Percentiles rank a stretch among this genome's conserved stretches.
Conservation (phyloP, 2,113 vertebrate species). For the Okapia johnstoni region DNA sequence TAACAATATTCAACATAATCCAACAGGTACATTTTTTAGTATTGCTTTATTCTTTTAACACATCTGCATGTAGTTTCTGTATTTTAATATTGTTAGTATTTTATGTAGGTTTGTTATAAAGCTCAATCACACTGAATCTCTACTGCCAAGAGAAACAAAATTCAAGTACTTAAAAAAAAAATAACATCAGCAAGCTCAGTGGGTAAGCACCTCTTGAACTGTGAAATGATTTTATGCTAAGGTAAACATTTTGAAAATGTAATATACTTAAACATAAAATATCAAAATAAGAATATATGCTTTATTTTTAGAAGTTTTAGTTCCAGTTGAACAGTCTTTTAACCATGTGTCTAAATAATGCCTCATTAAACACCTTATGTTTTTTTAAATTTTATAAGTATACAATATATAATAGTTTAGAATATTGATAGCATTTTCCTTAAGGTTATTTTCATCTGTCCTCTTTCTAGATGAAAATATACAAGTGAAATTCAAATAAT, state of each 20-base stretch:
- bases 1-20: background rate
- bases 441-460: background rate
- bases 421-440: background rate
- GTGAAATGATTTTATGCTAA: background rate
- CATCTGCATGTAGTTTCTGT: background rate
- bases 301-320: background rate
- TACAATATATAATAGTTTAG: background rate
- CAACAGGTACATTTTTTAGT: background rate
- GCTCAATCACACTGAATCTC: background rate
- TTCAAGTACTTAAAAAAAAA: background rate
- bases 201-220: background rate
- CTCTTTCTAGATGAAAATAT: slow-evolving; percentile 15
- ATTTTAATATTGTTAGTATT: background rate
- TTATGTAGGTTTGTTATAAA: background rate
- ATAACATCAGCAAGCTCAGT: background rate
- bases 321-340: background rate
- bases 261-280: background rate
- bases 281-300: background rate
- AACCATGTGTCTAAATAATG: background rate
- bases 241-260: background rate
- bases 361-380: background rate
- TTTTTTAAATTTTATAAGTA: slow-evolving; percentile 13
- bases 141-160: background rate
- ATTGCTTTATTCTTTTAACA: slow-evolving; percentile 7
- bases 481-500: background rate